Conservation (phyloP, 2,888 invertebrate species). For the Nymphalis urticae region DNA sequence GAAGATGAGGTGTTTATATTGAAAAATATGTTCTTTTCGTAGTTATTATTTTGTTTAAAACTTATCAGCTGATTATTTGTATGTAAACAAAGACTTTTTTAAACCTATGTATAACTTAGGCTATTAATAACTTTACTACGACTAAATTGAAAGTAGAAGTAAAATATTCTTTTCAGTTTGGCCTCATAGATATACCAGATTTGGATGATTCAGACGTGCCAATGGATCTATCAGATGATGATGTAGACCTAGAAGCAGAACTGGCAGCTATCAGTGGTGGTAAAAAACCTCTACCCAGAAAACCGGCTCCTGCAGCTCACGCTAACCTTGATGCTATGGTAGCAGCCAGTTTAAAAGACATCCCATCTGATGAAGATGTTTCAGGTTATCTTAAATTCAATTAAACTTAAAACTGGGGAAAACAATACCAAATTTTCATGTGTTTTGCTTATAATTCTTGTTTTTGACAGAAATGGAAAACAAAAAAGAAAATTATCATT, state of each 20-base stretch:
- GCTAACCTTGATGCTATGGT: slow-evolving; percentile 88
- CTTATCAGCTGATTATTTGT: slow-evolving; percentile 1
- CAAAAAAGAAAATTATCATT: too few species aligned
- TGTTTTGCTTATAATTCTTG: too few species aligned
- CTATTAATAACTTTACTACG: too few species aligned
- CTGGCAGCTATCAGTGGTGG: slow-evolving; percentile 84
- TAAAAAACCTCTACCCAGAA: slow-evolving; percentile 59
- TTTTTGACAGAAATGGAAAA: too few species aligned
- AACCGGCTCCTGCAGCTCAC: slow-evolving; percentile 71
- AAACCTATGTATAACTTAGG: too few species aligned
- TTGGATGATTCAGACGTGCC: slow-evolving; percentile 78
- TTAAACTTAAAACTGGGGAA: not conserved
- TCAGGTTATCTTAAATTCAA: slow-evolving; percentile 58
- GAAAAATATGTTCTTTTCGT: not conserved
- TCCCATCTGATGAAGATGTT: slow-evolving; percentile 88
- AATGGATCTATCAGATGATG: slow-evolving; percentile 81
- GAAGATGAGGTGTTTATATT: not conserved
- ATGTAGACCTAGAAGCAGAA: slow-evolving; percentile 94
- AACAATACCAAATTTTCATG: too few species aligned
- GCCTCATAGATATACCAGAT: slow-evolving; percentile 87
- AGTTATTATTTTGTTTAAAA: not conserved
- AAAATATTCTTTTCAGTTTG: slow-evolving; percentile 81
- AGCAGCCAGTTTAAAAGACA: slow-evolving; percentile 88
- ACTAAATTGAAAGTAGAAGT: not conserved
- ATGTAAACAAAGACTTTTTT: not conserved